Conservation (phyloP, 2,888 invertebrate species). For the Noctua janthina region DNA sequence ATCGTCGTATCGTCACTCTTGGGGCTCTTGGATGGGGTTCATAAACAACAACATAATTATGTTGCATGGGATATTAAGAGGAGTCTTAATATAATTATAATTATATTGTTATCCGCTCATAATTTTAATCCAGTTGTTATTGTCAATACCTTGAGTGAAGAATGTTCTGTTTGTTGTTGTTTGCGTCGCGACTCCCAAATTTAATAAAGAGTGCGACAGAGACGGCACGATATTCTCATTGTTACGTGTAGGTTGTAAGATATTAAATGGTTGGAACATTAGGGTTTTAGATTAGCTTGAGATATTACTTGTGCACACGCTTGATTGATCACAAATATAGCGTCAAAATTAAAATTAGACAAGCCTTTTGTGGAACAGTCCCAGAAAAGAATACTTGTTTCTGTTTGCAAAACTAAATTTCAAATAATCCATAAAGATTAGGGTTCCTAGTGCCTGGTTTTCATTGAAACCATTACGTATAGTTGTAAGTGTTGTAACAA, state of each 20-base stretch:
- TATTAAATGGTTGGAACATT: conserved; percentile 13
- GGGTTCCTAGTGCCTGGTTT: not conserved
- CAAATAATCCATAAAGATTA: not conserved
- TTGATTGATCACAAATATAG: conserved; percentile 23
- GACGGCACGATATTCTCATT: not conserved
- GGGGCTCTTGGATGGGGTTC: not conserved
- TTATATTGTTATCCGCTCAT: conserved; percentile 13
- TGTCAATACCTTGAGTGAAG: conserved; percentile 42
- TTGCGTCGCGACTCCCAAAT: conserved; percentile 18
- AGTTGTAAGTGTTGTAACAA: not conserved
- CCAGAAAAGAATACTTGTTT: not conserved
- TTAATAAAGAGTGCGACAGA: conserved; percentile 7
- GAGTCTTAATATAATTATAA: not conserved
- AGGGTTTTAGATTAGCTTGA: not conserved
- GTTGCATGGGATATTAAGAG: no score
- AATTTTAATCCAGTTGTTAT: conserved; percentile 28
- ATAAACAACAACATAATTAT: no score
- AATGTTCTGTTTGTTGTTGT: conserved; percentile 50
- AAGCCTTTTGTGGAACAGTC: not conserved
- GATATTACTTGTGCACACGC: conserved; percentile 24
- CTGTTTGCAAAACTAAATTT: not conserved
- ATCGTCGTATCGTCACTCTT: conserved; percentile 6
- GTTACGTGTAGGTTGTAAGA: not conserved
- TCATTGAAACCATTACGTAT: not conserved
- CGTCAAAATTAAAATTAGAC: conserved; percentile 1